Evolutionary conservation across 2,797 vertebrate species (phyloP), one percentile per base, ranked within the genome.

Genomic region (Phrynocephalus forsythii): DNA sequence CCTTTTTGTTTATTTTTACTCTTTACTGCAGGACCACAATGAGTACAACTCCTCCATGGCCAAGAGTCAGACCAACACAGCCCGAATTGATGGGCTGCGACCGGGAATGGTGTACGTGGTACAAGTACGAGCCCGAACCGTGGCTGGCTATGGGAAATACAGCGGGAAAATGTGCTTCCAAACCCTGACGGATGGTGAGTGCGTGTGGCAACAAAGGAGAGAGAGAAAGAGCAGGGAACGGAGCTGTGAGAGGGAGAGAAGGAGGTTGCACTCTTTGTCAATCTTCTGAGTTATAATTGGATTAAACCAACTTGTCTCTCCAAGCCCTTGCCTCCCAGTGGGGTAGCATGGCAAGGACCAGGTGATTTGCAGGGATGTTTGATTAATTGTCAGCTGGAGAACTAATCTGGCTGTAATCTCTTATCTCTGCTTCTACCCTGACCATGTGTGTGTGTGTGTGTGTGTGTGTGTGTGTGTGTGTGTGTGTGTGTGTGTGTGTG

Each of bases 101-200:
- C 96, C 98, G 0, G 99, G 98, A 79, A 98, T 98, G 50, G 98
- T 99, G 24, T 99, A 99, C 0, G 98, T 99, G 94, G 98, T 99
- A 30, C 99, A 99, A 97, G 98, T 99, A 95, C 98, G 99, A 1
- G 99, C 99, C 0, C 97, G 98, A 95, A 99, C 98, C 1, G 98
- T 98, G 90, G 98, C 98, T 0, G 99, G 98, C 92, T 99, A 99
- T 5, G 99, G 99, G 95, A 99, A 99, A 96, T 99, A 98, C 98
- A 99, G 99, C 44, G 98, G 98, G 95, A 99, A 99, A 97, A 99
- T 99, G 98, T 99, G 98, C 97, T 99, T 99, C 98, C 98, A 99
- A 96, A 99, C 98, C 0, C 97, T 99, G 94, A 99, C 98, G 11
- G 98, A 99, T 60, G 98, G 99, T 99, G 97, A 98, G 98, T 89